Evolutionary conservation across 2,797 vertebrate species (phyloP).

Genomic region (Anabacerthia variegaticeps): DNA sequence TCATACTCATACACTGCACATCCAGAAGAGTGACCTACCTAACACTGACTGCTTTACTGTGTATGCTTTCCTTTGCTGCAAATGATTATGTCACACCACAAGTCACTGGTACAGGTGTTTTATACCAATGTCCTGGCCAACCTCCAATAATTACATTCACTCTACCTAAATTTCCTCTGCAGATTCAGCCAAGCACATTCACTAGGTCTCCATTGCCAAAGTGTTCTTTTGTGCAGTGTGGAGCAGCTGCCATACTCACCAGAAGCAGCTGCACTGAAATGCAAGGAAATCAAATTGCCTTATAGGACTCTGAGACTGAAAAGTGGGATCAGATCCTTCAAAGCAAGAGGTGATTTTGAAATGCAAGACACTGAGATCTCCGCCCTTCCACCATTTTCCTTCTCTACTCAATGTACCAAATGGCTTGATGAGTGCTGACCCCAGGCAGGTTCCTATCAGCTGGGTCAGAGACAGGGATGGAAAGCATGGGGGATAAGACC

Average conservation of each 20-base stretch:
- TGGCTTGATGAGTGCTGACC: fast-evolving
- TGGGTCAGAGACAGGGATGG: not conserved
- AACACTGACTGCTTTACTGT: not conserved
- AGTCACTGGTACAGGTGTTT: constrained; percentile 22
- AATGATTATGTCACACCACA: not conserved
- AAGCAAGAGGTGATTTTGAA: not conserved
- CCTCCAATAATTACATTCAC: constrained; percentile 7
- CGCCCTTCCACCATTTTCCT: fast-evolving
- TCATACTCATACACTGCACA: not conserved
- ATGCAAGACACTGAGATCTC: not conserved
- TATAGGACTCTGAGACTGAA: not conserved
- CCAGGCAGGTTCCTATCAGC: not conserved
- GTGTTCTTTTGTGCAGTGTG: not conserved
- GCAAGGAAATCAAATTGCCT: not conserved
- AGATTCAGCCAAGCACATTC: not conserved
- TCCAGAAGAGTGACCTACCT: not conserved
- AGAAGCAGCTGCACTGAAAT: not conserved
- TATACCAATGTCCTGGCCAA: not conserved
- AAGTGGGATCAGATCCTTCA: not conserved
- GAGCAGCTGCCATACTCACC: not conserved
- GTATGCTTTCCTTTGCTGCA: not conserved
- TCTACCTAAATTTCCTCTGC: constrained; percentile 16
- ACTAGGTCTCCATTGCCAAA: not conserved
- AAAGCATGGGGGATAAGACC: not conserved
- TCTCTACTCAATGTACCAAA: not conserved